Evolutionary conservation across 2,888 invertebrate species (phyloP).

Genomic region (Ormyrus rosae): DNA sequence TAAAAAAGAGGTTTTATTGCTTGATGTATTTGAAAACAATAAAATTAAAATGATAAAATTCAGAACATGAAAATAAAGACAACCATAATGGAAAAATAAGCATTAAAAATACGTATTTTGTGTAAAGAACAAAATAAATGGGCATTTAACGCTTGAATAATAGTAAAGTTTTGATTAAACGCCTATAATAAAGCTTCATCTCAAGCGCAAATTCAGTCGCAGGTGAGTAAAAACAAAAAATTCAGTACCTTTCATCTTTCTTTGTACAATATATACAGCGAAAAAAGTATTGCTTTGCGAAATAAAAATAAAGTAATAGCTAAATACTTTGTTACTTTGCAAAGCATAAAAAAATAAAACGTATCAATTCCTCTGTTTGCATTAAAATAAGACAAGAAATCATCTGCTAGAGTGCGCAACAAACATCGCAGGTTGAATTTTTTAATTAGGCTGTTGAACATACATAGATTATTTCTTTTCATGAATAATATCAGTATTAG

Average conservation of each 20-base stretch:
- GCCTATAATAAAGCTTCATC: constrained; percentile 50
- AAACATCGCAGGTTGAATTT: constrained; percentile 37
- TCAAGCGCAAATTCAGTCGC: constrained; percentile 51
- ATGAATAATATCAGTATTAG: constrained; percentile 8
- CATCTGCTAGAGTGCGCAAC: constrained; percentile 21
- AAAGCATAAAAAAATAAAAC: constrained; percentile 24
- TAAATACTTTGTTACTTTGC: constrained; percentile 31
- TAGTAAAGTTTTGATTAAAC: constrained; percentile 42
- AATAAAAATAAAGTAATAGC: constrained; percentile 29
- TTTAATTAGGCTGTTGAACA: constrained; percentile 40
- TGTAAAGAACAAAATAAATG: constrained; percentile 28
- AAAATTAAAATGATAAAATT: constrained; percentile 26
- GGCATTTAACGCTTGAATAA: constrained; percentile 44
- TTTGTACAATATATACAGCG: constrained; percentile 49
- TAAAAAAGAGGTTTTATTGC: constrained; percentile 37
- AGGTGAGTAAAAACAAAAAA: constrained; percentile 58
- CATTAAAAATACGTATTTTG: constrained; percentile 10
- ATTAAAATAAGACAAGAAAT: constrained; percentile 3
- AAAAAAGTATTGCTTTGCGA: constrained; percentile 38
- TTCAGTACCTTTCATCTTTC: constrained; percentile 53
- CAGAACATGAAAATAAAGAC: constrained; percentile 29
- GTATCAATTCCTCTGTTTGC: constrained; percentile 35
- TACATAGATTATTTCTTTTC: constrained; percentile 32
- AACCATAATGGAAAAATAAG: constrained; percentile 30
- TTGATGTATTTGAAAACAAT: constrained; percentile 19